Conservation (phyloP, 2,888 invertebrate genomes). For the Willowsia nigromaculata region DNA sequence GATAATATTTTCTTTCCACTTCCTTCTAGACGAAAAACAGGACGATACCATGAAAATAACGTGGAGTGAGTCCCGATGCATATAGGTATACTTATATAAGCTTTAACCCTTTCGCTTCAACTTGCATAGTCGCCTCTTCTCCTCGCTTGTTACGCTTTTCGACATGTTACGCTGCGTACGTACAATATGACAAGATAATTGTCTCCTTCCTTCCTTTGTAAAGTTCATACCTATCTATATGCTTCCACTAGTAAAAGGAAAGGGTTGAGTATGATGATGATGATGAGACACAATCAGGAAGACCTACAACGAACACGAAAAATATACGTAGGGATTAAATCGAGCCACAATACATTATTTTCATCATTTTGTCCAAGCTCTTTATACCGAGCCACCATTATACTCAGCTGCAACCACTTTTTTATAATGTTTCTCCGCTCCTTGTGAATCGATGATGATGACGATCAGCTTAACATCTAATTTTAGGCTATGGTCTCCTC, state of each 20-base stretch:
- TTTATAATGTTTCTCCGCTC: neutral
- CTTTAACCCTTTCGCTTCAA: neutral
- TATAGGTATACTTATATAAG: neutral
- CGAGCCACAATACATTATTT: neutral
- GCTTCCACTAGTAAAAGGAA: neutral
- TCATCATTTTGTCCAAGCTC: neutral
- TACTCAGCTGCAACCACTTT: neutral
- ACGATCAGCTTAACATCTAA: constrained; percentile 63
- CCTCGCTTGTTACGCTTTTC: neutral
- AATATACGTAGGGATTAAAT: neutral
- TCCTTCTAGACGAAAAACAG: neutral
- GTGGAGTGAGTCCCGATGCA: neutral
- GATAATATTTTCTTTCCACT: neutral
- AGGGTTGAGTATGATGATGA: neutral
- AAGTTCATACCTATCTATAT: neutral
- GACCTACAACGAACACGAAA: neutral
- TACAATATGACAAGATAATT: constrained; percentile 20
- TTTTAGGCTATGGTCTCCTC: constrained; percentile 63
- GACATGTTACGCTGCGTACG: neutral
- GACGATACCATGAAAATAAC: neutral
- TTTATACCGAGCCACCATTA: neutral
- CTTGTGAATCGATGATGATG: neutral
- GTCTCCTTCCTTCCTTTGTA: constrained; percentile 14
- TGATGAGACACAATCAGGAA: neutral
- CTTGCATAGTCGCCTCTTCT: neutral